Evolutionary conservation across 2,113 vertebrate genomes (phyloP).

Genomic region (Microtus richardsoni): DNA sequence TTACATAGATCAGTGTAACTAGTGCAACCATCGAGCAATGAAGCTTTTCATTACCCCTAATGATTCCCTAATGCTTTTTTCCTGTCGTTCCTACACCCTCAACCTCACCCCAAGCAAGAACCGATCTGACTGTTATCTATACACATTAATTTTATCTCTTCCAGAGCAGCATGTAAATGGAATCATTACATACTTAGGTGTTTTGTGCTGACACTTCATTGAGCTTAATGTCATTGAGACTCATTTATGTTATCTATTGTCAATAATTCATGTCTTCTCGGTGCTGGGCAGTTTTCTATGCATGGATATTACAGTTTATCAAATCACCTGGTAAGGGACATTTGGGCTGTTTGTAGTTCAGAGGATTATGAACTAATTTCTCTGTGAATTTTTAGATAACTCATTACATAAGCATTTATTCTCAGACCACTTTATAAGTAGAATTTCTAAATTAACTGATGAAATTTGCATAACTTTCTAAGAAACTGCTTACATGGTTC

Average conservation of each 20-base stretch:
- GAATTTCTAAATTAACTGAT: background rate
- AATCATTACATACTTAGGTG: background rate
- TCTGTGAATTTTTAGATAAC: background rate
- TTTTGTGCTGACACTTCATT: background rate
- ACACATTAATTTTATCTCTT: conserved; percentile 6
- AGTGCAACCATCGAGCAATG: background rate
- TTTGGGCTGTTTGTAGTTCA: background rate
- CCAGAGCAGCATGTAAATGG: background rate
- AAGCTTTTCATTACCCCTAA: background rate
- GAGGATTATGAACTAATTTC: background rate
- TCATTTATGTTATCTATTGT: background rate
- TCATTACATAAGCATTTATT: background rate
- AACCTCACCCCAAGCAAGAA: background rate
- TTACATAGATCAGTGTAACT: background rate
- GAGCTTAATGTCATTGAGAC: background rate
- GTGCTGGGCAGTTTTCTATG: background rate
- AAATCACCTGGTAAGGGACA: background rate
- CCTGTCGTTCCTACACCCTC: background rate
- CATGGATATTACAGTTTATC: background rate
- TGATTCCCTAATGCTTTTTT: background rate
- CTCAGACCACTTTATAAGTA: background rate
- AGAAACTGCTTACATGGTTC: background rate
- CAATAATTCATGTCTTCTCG: background rate
- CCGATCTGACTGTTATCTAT: background rate
- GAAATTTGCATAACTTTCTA: background rate